Evolutionary conservation across 1,140 invertebrate species (phyloP).

Genomic region (Zaprionus tsacasi): DNA sequence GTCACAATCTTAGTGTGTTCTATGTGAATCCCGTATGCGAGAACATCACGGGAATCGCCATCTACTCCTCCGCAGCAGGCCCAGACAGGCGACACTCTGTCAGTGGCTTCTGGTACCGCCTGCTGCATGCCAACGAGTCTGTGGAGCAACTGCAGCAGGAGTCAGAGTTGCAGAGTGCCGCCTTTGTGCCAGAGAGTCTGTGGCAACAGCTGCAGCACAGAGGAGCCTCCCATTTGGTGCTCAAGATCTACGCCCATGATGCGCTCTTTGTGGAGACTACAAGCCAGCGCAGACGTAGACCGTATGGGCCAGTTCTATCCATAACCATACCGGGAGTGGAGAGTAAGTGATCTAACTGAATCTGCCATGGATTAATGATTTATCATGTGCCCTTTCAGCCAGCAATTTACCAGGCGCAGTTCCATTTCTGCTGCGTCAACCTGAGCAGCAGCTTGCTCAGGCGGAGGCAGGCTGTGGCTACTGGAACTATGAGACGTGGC

Average conservation of each 20-base stretch:
- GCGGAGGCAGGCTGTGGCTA: conserved; percentile 68
- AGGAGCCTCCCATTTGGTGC: conserved; percentile 48
- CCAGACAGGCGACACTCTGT: not conserved
- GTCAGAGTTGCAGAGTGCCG: conserved; percentile 52
- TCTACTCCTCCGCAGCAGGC: conserved; percentile 33
- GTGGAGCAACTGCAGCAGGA: conserved; percentile 38
- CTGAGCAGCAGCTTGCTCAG: not conserved
- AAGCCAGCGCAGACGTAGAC: conserved; percentile 26
- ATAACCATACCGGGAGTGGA: conserved; percentile 70
- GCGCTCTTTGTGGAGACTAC: conserved; percentile 69
- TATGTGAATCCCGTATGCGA: conserved; percentile 68
- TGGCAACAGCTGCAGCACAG: conserved; percentile 37
- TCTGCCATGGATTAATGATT: too few species aligned
- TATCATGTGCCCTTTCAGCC: conserved; percentile 21
- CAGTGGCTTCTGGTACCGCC: conserved; percentile 56
- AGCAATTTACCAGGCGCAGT: conserved; percentile 41
- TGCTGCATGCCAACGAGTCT: conserved; percentile 54
- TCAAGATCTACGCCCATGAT: conserved; percentile 74
- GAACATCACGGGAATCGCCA: conserved; percentile 67
- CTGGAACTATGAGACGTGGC: conserved; percentile 77
- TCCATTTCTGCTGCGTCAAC: conserved; percentile 59
- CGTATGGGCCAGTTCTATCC: conserved; percentile 66
- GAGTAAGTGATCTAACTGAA: conserved; percentile 38
- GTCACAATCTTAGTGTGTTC: conserved; percentile 69
- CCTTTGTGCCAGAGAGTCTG: conserved; percentile 54